Conservation (phyloP, 2,797 vertebrate species). For the Alosa sapidissima region DNA sequence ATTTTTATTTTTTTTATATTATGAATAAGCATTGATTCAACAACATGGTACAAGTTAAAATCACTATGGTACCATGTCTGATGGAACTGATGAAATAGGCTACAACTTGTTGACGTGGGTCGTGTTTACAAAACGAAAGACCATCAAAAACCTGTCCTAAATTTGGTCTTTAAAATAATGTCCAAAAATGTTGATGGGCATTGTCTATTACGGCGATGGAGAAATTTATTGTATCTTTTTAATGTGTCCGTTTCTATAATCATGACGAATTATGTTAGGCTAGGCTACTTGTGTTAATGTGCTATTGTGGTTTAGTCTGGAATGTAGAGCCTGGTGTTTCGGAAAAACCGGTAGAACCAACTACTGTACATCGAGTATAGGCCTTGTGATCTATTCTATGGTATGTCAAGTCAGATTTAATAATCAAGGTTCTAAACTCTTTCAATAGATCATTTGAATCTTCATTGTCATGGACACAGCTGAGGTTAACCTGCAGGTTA, state of each 20-base stretch:
- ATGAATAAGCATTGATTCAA: too few species aligned
- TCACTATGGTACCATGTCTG: too few species aligned
- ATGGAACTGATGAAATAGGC: background rate
- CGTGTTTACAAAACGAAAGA: background rate
- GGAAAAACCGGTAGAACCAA: background rate
- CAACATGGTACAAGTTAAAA: too few species aligned
- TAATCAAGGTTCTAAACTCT: background rate
- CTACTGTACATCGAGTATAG: too few species aligned
- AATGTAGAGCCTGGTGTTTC: background rate
- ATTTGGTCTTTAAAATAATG: background rate
- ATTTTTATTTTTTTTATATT: too few species aligned
- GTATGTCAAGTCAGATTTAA: background rate
- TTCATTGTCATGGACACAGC: conserved; percentile 49
- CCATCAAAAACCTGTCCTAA: background rate
- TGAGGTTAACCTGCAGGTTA: conserved; percentile 77
- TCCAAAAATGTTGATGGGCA: background rate
- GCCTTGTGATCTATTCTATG: background rate
- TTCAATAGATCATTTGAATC: background rate
- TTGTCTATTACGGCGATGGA: background rate
- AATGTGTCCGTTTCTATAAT: background rate
- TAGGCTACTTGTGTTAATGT: too few species aligned
- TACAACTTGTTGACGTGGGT: background rate
- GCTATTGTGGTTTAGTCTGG: background rate
- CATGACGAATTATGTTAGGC: background rate
- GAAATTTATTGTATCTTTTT: background rate